These are phyloP conservation scores for Drosophila kanekoi DNA, from an alignment of 2,888 invertebrate species.

Conservation along the genomic window DNA sequence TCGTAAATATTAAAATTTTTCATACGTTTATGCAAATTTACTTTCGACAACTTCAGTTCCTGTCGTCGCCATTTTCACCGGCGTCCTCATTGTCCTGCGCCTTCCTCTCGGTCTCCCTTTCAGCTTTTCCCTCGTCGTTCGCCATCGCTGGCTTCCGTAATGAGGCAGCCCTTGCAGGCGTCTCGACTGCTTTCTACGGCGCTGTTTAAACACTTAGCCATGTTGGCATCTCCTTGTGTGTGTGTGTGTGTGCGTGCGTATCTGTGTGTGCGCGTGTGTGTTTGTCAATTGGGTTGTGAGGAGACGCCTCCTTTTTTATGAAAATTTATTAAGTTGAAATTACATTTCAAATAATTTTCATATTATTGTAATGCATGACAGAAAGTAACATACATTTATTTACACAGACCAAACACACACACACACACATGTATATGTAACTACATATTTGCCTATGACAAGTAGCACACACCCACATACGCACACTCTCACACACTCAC, in stretches of 20 bases:
- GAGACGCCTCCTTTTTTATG: constrained; percentile 46
- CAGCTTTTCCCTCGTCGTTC: constrained; percentile 13
- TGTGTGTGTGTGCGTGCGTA: constrained; percentile 5
- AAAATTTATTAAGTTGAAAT: constrained; percentile 77
- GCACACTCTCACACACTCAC: background rate
- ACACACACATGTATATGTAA: constrained; percentile 9
- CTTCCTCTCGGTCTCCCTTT: constrained; percentile 13
- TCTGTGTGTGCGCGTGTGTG: constrained; percentile 17
- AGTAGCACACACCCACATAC: background rate
- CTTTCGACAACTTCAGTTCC: constrained; percentile 76
- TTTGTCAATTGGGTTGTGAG: constrained; percentile 9
- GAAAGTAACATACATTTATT: constrained; percentile 25
- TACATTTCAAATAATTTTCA: constrained; percentile 76
- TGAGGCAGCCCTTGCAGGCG: constrained; percentile 52
- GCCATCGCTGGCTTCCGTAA: constrained; percentile 56
- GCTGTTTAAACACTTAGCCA: constrained; percentile 60
- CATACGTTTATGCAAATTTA: constrained; percentile 79
- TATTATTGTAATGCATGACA: constrained; percentile 71
- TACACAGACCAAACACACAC: constrained; percentile 5
- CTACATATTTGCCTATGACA: constrained; percentile 43
- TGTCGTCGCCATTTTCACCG: constrained; percentile 40
- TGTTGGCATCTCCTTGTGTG: constrained; percentile 6
- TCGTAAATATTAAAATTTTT: constrained; percentile 80
- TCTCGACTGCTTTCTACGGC: constrained; percentile 30
- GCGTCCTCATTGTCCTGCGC: constrained; percentile 17